Evolutionary conservation across 2,888 invertebrate species (phyloP).

Genomic region (Leucozona laternaria): DNA sequence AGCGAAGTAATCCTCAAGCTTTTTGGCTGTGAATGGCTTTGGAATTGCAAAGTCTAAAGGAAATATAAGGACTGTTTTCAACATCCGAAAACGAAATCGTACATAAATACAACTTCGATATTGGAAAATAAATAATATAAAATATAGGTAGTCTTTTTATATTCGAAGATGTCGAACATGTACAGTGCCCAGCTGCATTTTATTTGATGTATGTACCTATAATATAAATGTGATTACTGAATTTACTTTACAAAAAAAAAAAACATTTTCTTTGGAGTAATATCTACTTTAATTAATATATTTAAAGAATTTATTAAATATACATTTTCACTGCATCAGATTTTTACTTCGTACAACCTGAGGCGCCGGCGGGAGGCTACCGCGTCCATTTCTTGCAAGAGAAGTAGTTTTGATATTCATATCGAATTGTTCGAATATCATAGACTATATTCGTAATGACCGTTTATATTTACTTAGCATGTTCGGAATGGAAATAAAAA

Average conservation of each 20-base stretch:
- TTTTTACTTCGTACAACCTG: too few relatives aligned
- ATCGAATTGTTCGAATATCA: too few relatives aligned
- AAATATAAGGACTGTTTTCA: too few relatives aligned
- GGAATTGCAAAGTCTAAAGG: constrained; percentile 18
- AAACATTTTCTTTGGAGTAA: neutral
- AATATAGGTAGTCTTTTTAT: neutral
- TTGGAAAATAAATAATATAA: too few relatives aligned
- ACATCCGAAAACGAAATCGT: neutral
- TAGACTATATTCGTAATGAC: too few relatives aligned
- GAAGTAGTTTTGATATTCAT: too few relatives aligned
- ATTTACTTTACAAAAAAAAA: neutral
- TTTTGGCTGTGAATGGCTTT: constrained; percentile 8
- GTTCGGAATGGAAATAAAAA: too few relatives aligned
- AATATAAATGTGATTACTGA: neutral
- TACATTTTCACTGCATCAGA: too few relatives aligned
- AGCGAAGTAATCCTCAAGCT: constrained; percentile 36
- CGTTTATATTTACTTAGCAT: too few relatives aligned
- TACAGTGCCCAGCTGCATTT: neutral
- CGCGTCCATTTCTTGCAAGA: too few relatives aligned
- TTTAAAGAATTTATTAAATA: neutral
- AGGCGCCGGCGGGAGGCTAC: too few relatives aligned
- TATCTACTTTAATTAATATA: neutral
- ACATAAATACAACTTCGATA: neutral
- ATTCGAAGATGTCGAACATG: neutral
- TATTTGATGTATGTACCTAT: neutral